phyloP scores from a whole-genome alignment of 2,888 invertebrate species.

The Torymus tubicola region DNA sequence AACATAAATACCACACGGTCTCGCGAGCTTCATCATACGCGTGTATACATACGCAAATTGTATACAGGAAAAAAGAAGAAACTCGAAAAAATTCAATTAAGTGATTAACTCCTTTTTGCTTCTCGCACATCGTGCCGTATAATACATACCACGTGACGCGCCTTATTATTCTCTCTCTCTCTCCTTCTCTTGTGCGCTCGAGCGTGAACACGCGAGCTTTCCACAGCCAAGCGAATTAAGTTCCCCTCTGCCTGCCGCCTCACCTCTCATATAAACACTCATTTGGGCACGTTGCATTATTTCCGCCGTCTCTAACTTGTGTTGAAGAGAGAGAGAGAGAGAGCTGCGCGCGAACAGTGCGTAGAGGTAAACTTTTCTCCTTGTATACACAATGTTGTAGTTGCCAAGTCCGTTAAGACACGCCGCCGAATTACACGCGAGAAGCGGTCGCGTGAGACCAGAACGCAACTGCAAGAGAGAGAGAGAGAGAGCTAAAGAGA shows the following conservation, averaged over 20 bases:
- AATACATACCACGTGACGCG: background rate
- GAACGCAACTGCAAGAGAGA: background rate
- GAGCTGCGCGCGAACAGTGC: no score
- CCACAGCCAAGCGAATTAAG: slow-evolving; percentile 18
- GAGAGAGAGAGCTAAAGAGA: no score
- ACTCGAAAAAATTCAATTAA: slow-evolving; percentile 34
- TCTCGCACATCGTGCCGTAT: background rate
- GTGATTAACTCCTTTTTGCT: slow-evolving; percentile 11
- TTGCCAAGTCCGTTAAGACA: background rate
- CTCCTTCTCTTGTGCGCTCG: no score
- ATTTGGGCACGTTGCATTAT: slow-evolving; percentile 35
- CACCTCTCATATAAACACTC: slow-evolving; percentile 25
- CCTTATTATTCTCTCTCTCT: slow-evolving; percentile 41
- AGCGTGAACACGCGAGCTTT: no score
- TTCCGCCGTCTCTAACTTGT: slow-evolving; percentile 25
- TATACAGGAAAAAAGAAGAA: background rate
- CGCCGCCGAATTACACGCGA: slow-evolving; percentile 2
- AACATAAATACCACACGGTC: no score
- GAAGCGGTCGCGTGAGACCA: no score
- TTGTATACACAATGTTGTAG: background rate
- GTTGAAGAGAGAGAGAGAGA: no score
- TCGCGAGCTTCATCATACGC: no score
- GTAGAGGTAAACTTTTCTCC: slow-evolving; percentile 18
- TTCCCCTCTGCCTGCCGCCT: background rate
- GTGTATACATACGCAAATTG: no score